These are phyloP conservation scores for Neoascia interrupta DNA, from an alignment of 2,888 invertebrate species.

Conservation along the genomic window DNA sequence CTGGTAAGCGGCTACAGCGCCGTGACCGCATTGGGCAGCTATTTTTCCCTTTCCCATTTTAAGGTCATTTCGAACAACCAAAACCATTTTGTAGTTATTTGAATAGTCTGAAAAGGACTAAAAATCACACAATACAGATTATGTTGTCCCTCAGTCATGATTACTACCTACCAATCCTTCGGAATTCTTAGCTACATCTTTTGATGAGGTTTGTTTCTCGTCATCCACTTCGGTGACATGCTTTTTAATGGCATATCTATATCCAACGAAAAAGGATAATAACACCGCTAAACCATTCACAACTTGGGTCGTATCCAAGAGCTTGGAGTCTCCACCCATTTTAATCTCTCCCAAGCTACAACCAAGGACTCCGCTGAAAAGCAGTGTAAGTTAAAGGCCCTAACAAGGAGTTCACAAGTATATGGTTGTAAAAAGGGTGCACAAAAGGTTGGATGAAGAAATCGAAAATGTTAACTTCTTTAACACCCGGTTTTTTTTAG, in stretches of 20 bases:
- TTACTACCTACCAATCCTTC: constrained; percentile 45
- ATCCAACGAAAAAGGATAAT: constrained; percentile 79
- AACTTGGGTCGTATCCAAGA: constrained; percentile 77
- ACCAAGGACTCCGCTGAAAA: too few species aligned
- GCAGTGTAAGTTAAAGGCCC: too few species aligned
- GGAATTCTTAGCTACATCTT: constrained; percentile 23
- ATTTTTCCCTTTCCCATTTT: constrained; percentile 98
- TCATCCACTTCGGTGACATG: constrained; percentile 72
- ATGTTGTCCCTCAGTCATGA: background rate
- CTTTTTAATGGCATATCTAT: constrained; percentile 77
- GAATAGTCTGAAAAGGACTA: constrained; percentile 75
- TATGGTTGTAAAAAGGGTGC: too few species aligned
- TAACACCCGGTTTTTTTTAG: too few species aligned
- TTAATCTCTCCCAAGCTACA: background rate
- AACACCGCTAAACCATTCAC: constrained; percentile 79
- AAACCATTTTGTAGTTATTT: constrained; percentile 88
- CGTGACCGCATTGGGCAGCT: constrained; percentile 96
- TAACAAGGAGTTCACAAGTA: too few species aligned
- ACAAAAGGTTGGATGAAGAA: too few species aligned
- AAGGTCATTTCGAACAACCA: constrained; percentile 92
- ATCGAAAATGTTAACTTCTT: too few species aligned
- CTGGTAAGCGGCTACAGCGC: constrained; percentile 92
- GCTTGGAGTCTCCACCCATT: constrained; percentile 71
- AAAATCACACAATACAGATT: constrained; percentile 1
- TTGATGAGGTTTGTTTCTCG: constrained; percentile 45